Evolutionary conservation across 1,140 invertebrate species (phyloP), one percentile per base, ranked within the genome.

Genomic region (Macrosteles quadrilineatus): DNA sequence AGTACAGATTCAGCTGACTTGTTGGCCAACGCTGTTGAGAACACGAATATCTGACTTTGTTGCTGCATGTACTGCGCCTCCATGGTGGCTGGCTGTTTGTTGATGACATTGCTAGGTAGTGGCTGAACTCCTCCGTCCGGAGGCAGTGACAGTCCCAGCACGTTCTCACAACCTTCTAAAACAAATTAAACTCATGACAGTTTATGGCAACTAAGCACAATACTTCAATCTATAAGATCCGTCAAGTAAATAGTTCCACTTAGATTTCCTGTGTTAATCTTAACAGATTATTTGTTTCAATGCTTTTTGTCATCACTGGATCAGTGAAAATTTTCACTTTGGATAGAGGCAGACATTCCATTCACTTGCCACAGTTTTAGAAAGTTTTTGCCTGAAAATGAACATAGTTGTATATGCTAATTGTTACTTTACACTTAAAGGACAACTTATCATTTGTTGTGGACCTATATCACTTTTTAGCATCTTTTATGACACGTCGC

Each of bases 21-120:
- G 81, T 99, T 99, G 0, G 96, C 97, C 78, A 98, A 80, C 73
- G 88, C 83, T 0, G 97, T 98, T 12, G 94, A 95, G 84, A 99
- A 99, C 65, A 98, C 96, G 87, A 97, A 98, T 77, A 98, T 96
- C 81, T 98, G 96, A 84, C 93, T 98, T 81, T 97, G 95, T 79
- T 98, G 96, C 83, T 97, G 95, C 91, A 93, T 92, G 76, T 92
- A 93, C 77, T 93, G 88, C 72, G 89, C 87, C 76, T 88, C 91
- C 86, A 89, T 90, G 74, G 87, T 90, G 72, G 87, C 89, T 68
- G 91, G 88, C 79, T 92, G 91, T 80, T 94, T 93, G 75, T 85
- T 88, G 70, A 92, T 87, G 31, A 92, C 87, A 81, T 92, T 92
- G 72, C 89, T 90, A 19, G 90, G 87, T 74, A 92, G 76, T 23